phyloP scores from a whole-genome alignment of 2,888 invertebrate genomes.

The Rhogogaster chlorosoma region DNA sequence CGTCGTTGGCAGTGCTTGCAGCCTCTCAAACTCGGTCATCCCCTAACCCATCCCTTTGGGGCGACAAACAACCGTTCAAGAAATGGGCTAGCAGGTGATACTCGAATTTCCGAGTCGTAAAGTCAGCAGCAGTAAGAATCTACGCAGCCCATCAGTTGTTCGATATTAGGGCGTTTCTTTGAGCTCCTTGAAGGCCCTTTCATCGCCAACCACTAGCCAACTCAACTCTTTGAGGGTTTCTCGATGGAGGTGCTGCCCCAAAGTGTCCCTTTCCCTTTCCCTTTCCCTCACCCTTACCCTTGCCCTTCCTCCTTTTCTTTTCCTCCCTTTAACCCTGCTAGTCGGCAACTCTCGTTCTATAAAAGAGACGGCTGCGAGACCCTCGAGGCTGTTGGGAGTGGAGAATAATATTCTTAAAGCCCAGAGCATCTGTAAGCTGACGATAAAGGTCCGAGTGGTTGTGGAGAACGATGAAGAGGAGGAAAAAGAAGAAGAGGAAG shows the following conservation, averaged over 20 bases:
- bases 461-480: conserved; percentile 12
- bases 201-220: conserved; percentile 27
- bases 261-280: conserved; percentile 34
- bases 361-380: neutral
- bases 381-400: neutral
- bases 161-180: conserved; percentile 35
- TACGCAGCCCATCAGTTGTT: conserved; percentile 24
- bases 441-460: conserved; percentile 45
- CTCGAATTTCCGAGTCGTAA: conserved; percentile 24
- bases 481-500: neutral
- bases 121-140: conserved; percentile 20
- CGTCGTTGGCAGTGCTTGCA: neutral
- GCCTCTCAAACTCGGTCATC: neutral
- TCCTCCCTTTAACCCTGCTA: neutral
- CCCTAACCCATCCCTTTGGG: neutral
- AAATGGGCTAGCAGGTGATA: conserved; percentile 25
- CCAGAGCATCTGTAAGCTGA: conserved; percentile 43
- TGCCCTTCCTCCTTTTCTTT: neutral
- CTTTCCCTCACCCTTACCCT: neutral
- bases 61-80: conserved; percentile 10
- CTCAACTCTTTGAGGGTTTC: conserved; percentile 45
- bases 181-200: conserved; percentile 3
- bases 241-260: conserved; percentile 27
- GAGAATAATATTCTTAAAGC: conserved; percentile 33
- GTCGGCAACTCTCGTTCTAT: conserved; percentile 23